Conservation (phyloP, 2,888 invertebrate genomes). For the Tiliacea aurago region DNA sequence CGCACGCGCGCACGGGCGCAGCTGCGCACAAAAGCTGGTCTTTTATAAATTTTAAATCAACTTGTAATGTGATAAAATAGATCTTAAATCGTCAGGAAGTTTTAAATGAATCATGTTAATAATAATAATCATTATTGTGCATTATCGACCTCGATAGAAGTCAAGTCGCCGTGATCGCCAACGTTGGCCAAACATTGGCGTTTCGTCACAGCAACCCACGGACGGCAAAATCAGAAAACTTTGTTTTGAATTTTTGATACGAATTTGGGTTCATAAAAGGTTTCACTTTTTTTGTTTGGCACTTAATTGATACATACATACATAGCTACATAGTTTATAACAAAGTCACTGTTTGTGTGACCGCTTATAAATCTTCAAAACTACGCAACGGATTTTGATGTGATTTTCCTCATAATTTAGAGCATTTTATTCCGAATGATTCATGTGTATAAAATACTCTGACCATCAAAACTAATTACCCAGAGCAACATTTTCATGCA, state of each 20-base stretch:
- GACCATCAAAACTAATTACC: too few species aligned
- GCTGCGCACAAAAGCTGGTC: neutral
- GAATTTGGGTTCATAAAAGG: constrained; percentile 5
- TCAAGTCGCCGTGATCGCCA: constrained; percentile 30
- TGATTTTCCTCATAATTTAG: too few species aligned
- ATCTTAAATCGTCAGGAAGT: constrained; percentile 28
- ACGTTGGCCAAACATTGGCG: constrained; percentile 30
- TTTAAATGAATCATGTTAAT: constrained; percentile 23
- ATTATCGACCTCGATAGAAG: constrained; percentile 30
- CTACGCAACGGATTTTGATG: too few species aligned
- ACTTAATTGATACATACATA: too few species aligned
- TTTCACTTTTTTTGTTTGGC: neutral
- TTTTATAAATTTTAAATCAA: neutral
- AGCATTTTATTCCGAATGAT: too few species aligned
- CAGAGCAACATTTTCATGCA: too few species aligned
- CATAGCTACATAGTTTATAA: neutral
- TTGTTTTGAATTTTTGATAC: constrained; percentile 15
- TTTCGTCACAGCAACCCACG: constrained; percentile 32
- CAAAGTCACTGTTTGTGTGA: neutral
- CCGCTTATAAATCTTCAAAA: too few species aligned
- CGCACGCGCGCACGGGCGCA: too few species aligned
- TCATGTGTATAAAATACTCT: too few species aligned
- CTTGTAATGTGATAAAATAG: neutral
- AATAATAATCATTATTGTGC: constrained; percentile 15
- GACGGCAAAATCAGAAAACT: constrained; percentile 12